Base-by-base conservation (phyloP, 2,888 invertebrate species). In the Bellardia pandia region DNA sequence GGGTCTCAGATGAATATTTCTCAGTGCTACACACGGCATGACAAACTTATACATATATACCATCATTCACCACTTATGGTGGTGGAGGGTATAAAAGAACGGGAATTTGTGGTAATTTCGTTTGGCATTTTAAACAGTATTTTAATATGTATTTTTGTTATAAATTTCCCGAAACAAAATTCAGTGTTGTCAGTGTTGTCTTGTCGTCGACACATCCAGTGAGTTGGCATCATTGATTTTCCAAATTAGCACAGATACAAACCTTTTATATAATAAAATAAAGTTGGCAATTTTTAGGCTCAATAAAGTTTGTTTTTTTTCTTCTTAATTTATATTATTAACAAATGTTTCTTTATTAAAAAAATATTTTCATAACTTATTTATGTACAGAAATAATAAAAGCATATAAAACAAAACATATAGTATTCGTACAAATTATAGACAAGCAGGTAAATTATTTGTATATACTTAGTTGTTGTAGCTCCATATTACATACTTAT, bases 361-460 rank as follows among this genome's bases (percentile, higher is more conserved):
- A 71, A 68, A 45, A 45, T 45, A 2, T 51, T 3, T 62, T 11
- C 23, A 60, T 79, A 13, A 37, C 62, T 71, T 60, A 77, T 23
- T n/a, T 72, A 53, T 79, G 5, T 79, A 71, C 60, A 80, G 62
- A 62, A 62, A 76, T 30, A 53, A 53, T 51, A 71, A 72, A 72
- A 42, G 37, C 37, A 75, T n/a, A 60, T 60, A 33, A 37, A 60
- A 33, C 13, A 64, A 64, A 33, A 30, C 2, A 58, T 37, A 40
- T n/a, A n/a, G n/a, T n/a, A n/a, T 14, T n/a, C 6, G 13, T 37
- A 62, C n/a, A 60, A 60, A 13, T 33, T 33, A 60, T 37, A 79
- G 62, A 79, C 16, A 80, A 80, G 53, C 72, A 74, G 45, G 8
- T 45, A 42, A 56, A 64, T 71, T 30, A 40, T 62, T 71, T 14